Evolutionary conservation across 1,140 invertebrate genomes (phyloP).

Genomic region (Drosophila carrolli): DNA sequence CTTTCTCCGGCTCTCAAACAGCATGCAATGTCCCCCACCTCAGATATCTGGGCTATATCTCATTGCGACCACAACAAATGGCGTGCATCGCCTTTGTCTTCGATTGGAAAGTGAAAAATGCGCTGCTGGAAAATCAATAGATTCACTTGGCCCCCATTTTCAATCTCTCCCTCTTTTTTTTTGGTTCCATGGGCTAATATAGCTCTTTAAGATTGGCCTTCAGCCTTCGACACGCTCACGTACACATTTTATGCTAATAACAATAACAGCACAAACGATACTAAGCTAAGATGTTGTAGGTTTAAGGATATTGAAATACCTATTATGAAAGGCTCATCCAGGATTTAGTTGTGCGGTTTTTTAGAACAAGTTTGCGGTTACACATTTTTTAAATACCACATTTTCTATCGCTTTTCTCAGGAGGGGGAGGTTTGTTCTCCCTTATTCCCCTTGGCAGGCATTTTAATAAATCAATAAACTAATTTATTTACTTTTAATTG

Average conservation of each 20-base stretch:
- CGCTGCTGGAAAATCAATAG: conserved; percentile 63
- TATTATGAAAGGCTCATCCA: background rate
- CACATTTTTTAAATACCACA: too few relatives aligned
- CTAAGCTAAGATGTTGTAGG: background rate
- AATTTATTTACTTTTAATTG: too few relatives aligned
- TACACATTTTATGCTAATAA: conserved; percentile 75
- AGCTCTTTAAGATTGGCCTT: conserved; percentile 51
- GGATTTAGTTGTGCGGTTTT: too few relatives aligned
- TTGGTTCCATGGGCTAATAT: conserved; percentile 10
- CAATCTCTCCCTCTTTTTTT: background rate
- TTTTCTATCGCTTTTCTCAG: too few relatives aligned
- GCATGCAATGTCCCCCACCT: conserved; percentile 45
- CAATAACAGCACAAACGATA: conserved; percentile 30
- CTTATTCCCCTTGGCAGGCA: too few relatives aligned
- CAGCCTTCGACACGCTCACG: conserved; percentile 32
- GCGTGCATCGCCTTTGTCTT: conserved; percentile 63
- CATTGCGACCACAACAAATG: conserved; percentile 50
- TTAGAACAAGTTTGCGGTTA: too few relatives aligned
- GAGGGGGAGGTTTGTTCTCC: too few relatives aligned
- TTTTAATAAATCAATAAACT: too few relatives aligned
- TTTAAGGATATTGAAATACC: background rate
- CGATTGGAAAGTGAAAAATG: conserved; percentile 62
- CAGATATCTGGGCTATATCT: conserved; percentile 17
- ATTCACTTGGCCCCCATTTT: conserved; percentile 25
- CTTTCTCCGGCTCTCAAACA: conserved; percentile 14